These are phyloP conservation scores for Serrognathus titanus DNA, from an alignment of 2,888 invertebrate species.

Conservation along the genomic window DNA sequence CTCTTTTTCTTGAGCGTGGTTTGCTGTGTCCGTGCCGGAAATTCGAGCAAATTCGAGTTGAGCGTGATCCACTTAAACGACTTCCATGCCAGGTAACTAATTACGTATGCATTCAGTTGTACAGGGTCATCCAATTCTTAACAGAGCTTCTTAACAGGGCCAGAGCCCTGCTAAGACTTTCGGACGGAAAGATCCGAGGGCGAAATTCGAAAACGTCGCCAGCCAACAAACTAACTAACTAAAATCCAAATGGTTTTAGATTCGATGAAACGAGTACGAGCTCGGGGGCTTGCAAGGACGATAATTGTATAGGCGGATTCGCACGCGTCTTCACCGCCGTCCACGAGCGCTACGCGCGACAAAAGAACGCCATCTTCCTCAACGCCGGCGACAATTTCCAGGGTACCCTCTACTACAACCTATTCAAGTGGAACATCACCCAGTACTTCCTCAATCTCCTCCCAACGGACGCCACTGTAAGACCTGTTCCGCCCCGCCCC, in stretches of 20 bases:
- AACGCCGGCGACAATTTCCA: conserved; percentile 85
- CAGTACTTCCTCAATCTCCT: conserved; percentile 72
- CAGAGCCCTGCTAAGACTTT: too few species aligned
- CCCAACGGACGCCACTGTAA: conserved; percentile 74
- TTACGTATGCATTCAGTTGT: not conserved
- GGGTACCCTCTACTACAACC: conserved; percentile 80
- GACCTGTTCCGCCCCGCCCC: conserved; percentile 24
- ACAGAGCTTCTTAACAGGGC: too few species aligned
- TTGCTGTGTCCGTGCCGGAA: too few species aligned
- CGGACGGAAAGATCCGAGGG: too few species aligned
- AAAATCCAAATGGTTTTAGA: conserved; percentile 49
- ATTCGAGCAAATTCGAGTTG: conserved; percentile 46
- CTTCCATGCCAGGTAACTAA: conserved; percentile 56
- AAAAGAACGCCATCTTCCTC: conserved; percentile 53
- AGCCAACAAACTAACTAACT: not conserved
- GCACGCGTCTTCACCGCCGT: conserved; percentile 62
- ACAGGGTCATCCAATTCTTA: too few species aligned
- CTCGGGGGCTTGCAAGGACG: conserved; percentile 56
- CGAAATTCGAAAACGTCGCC: too few species aligned
- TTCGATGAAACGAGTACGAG: conserved; percentile 54
- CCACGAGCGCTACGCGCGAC: conserved; percentile 40
- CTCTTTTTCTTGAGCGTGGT: too few species aligned
- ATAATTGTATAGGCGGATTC: conserved; percentile 66
- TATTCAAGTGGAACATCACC: conserved; percentile 71
- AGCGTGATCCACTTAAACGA: conserved; percentile 59